Percentiles rank a stretch among this genome's conserved stretches.
phyloP scores from a whole-genome alignment of 2,888 invertebrate genomes.

The Nomada goodeniana region DNA sequence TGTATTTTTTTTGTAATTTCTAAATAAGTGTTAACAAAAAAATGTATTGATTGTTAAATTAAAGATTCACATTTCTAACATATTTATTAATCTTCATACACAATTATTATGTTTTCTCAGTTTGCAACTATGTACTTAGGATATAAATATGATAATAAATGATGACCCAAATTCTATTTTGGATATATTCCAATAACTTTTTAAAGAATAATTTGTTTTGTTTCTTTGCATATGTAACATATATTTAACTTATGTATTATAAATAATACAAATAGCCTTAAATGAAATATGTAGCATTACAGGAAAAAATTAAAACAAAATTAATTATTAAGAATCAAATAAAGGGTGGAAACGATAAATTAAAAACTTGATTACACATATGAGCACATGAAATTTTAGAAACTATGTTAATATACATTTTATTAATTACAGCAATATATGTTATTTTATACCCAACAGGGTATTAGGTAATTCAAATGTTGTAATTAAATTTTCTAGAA shows the following conservation, averaged over 20 bases:
- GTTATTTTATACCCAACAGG: constrained; percentile 12
- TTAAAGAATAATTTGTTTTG: neutral
- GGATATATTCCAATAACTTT: neutral
- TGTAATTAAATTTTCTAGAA: constrained; percentile 20
- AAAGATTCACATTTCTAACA: constrained; percentile 18
- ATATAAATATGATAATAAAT: constrained; percentile 4
- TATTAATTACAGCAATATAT: constrained; percentile 20
- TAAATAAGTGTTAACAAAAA: constrained; percentile 14
- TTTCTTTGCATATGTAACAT: constrained; percentile 15
- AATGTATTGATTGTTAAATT: constrained; percentile 12
- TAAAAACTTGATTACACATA: constrained; percentile 25
- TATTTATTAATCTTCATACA: constrained; percentile 49
- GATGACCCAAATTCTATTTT: constrained; percentile 9
- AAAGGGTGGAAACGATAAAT: constrained; percentile 10
- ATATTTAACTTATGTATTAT: neutral
- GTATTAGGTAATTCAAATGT: constrained; percentile 13
- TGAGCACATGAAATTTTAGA: constrained; percentile 32
- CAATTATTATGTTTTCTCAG: constrained; percentile 20
- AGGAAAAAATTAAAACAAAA: neutral
- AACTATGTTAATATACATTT: constrained; percentile 41
- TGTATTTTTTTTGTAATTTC: constrained; percentile 35
- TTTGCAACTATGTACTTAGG: constrained; percentile 9
- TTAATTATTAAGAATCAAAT: neutral
- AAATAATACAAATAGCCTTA: neutral
- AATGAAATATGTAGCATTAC: neutral